Conservation (phyloP, 2,797 vertebrate genomes). For the Syngnathus rostellatus region DNA sequence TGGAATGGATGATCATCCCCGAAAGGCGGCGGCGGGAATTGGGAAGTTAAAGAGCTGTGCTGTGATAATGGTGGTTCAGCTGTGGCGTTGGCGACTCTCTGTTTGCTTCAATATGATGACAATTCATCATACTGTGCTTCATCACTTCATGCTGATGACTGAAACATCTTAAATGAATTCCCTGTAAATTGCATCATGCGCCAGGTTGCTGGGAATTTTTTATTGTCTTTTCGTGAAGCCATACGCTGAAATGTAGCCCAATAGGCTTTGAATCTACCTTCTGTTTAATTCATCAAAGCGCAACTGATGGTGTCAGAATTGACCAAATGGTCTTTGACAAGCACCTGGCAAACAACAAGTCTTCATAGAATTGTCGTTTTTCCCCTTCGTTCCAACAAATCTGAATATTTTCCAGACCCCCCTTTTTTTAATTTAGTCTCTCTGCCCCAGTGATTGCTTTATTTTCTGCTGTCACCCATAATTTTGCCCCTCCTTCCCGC, state of each 20-base stretch:
- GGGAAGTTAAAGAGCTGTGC: not conserved
- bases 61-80: not conserved
- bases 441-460: not conserved
- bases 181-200: not conserved
- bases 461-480: not conserved
- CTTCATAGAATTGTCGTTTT: not conserved
- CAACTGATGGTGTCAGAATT: not conserved
- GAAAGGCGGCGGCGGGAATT: not conserved
- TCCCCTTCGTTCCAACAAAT: conserved; percentile 1
- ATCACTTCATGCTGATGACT: not conserved
- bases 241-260: not conserved
- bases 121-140: not conserved
- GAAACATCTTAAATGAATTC: not conserved
- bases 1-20: not conserved
- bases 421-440: not conserved
- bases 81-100: not conserved
- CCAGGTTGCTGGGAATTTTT: not conserved
- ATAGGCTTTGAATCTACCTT: not conserved
- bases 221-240: not conserved
- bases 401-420: not conserved
- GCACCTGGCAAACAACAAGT: not conserved
- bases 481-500: not conserved
- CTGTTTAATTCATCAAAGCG: not conserved
- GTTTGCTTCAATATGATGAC: not conserved
- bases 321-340: not conserved